Evolutionary conservation across 1,140 invertebrate genomes (phyloP).

Genomic region (Pseudoatta argentina): DNA sequence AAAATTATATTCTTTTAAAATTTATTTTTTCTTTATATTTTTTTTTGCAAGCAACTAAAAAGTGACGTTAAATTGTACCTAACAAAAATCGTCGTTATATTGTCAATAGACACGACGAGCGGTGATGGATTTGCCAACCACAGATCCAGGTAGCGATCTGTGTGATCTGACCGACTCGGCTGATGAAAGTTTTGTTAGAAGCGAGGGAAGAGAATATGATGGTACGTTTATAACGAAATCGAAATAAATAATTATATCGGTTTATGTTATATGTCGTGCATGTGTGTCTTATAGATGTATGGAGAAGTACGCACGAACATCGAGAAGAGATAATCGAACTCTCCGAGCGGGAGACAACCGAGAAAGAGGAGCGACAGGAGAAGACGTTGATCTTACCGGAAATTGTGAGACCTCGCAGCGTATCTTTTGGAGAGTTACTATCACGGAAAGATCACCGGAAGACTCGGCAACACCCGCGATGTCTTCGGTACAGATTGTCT

Average conservation of each 20-base stretch:
- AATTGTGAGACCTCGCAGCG: slow-evolving; percentile 85
- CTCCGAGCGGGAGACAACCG: slow-evolving; percentile 32
- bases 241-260: not conserved
- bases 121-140: slow-evolving; percentile 86
- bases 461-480: slow-evolving; percentile 84
- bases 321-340: slow-evolving; percentile 46
- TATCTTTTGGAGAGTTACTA: slow-evolving; percentile 86
- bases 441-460: slow-evolving; percentile 79
- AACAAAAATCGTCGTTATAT: not conserved
- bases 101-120: slow-evolving; percentile 75
- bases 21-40: too few relatives aligned
- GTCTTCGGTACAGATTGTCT: slow-evolving; percentile 76
- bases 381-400: slow-evolving; percentile 70
- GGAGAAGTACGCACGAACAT: slow-evolving; percentile 4
- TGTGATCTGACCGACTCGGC: slow-evolving; percentile 85
- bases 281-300: not conserved
- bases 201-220: slow-evolving; percentile 77
- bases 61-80: not conserved
- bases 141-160: slow-evolving; percentile 87
- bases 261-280: not conserved
- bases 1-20: too few relatives aligned
- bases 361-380: slow-evolving; percentile 34
- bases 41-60: too few relatives aligned
- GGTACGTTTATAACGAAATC: not conserved
- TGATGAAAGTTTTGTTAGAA: slow-evolving; percentile 81